These are phyloP conservation scores for Gymnopithys bicolor DNA, from an alignment of 2,797 vertebrate genomes.

Conservation along the genomic window DNA sequence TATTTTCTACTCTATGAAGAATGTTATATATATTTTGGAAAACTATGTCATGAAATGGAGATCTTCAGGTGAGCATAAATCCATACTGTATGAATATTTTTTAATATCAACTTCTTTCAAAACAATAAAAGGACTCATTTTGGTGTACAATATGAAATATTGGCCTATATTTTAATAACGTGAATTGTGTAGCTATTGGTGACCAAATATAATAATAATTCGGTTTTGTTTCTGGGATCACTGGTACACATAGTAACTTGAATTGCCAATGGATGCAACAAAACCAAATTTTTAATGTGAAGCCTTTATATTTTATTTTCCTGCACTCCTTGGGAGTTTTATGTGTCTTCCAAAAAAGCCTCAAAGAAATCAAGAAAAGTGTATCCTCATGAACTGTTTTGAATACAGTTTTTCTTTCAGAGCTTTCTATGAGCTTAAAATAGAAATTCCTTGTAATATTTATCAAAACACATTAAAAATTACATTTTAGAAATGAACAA, in stretches of 20 bases:
- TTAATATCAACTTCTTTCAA: background rate
- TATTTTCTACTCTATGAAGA: background rate
- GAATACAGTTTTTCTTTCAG: background rate
- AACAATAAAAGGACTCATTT: background rate
- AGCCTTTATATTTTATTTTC: background rate
- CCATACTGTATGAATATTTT: background rate
- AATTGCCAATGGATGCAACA: background rate
- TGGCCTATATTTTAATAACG: background rate
- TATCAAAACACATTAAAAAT: conserved; percentile 20
- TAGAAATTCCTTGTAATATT: background rate
- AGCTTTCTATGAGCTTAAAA: background rate
- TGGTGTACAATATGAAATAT: background rate
- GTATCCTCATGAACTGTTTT: background rate
- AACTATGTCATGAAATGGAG: background rate
- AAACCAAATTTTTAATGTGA: background rate
- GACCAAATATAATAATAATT: background rate
- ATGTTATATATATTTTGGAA: background rate
- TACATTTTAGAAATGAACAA: background rate
- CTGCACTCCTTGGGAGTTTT: background rate
- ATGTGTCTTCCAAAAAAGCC: background rate
- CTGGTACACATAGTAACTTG: background rate
- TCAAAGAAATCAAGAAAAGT: background rate
- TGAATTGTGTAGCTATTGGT: background rate
- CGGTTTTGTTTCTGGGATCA: conserved; percentile 18
- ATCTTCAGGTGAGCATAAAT: background rate